phyloP scores from a whole-genome alignment of 1,140 invertebrate genomes.

The Nephotettix cincticeps region DNA sequence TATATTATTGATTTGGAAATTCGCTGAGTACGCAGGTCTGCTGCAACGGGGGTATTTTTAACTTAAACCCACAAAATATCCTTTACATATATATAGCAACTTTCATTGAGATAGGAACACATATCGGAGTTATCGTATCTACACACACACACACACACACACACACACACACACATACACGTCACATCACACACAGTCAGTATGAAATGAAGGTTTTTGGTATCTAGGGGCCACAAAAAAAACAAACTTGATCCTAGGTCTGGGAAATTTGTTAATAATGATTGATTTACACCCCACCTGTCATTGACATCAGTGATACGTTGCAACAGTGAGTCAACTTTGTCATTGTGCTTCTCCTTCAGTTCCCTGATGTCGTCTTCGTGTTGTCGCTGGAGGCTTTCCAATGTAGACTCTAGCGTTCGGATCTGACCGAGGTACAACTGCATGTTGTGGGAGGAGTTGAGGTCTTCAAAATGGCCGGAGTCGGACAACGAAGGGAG shows the following conservation, averaged over 20 bases:
- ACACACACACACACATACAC: neutral
- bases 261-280: too few relatives aligned
- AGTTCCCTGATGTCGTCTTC: constrained; percentile 67
- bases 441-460: neutral
- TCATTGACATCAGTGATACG: constrained; percentile 76
- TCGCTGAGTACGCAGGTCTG: too few relatives aligned
- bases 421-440: neutral
- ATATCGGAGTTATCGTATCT: too few relatives aligned
- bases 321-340: constrained; percentile 70
- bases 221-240: neutral
- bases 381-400: constrained; percentile 47
- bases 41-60: too few relatives aligned
- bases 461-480: constrained; percentile 78
- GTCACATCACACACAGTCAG: too few relatives aligned
- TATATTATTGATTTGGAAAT: too few relatives aligned
- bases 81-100: too few relatives aligned
- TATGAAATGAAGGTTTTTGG: neutral
- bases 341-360: constrained; percentile 77
- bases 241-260: too few relatives aligned
- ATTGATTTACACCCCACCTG: too few relatives aligned
- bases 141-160: neutral
- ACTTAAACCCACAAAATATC: too few relatives aligned
- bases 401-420: neutral
- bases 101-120: too few relatives aligned
- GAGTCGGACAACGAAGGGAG: constrained; percentile 73